These are phyloP conservation scores for Poecilia latipinna DNA, from an alignment of 2,113 vertebrate species.

Conservation along the genomic window DNA sequence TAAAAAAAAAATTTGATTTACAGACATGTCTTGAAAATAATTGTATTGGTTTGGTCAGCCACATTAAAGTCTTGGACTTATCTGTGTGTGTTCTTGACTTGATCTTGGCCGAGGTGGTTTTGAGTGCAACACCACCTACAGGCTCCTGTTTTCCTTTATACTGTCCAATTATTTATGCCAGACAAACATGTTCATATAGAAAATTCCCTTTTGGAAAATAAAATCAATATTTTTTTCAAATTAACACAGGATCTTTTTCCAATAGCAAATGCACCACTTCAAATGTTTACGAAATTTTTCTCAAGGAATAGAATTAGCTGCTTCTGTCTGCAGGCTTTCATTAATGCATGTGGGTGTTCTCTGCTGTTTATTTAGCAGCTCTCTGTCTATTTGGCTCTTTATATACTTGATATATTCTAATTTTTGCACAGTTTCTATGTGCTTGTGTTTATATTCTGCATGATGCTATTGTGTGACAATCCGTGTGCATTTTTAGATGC, in stretches of 20 bases:
- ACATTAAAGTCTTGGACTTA: too few relatives aligned
- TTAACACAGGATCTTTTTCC: background rate
- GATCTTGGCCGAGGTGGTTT: too few relatives aligned
- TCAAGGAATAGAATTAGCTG: background rate
- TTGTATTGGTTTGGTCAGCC: too few relatives aligned
- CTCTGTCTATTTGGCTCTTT: slow-evolving; percentile 17
- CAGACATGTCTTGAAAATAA: too few relatives aligned
- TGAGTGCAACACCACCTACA: background rate
- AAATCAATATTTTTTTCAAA: background rate
- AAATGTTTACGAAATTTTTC: background rate
- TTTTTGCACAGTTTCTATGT: slow-evolving; percentile 3
- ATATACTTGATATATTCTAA: slow-evolving; percentile 6
- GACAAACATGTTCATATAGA: background rate
- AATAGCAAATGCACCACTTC: background rate
- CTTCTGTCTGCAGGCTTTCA: slow-evolving; percentile 14
- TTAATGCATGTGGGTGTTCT: slow-evolving; percentile 32
- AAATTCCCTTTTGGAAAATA: background rate
- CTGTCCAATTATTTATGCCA: background rate
- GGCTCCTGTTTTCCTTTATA: background rate
- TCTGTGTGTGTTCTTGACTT: background rate
- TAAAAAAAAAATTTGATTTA: too few relatives aligned
- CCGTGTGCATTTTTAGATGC: slow-evolving; percentile 1
- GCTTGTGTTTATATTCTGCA: slow-evolving; percentile 9
- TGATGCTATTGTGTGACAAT: slow-evolving; percentile 22
- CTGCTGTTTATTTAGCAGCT: slow-evolving; percentile 31